Evolutionary conservation across 2,797 vertebrate species (phyloP), one percentile per base, ranked within the genome.

Genomic region (Psittacula derbiana): DNA sequence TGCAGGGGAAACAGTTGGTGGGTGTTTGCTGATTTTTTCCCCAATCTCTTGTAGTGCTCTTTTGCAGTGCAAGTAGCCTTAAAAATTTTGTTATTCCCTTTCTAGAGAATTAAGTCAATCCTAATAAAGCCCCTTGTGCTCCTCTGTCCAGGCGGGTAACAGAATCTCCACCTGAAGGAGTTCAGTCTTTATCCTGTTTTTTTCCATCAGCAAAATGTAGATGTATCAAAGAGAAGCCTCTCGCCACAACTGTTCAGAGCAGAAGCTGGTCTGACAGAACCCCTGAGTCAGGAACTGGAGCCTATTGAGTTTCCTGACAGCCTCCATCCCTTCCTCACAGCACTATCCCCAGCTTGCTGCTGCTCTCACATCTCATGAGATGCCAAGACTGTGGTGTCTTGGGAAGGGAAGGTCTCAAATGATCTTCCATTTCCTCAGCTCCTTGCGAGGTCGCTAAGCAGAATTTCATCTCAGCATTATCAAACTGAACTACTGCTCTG

Each of bases 381-480:
- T 72, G 46, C 57, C 66, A 53, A 18, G 50, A 31, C 44, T 11
- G 0, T 25, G 47, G 55, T 41, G 50, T 38, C 81, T 49, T 40
- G 47, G 71, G 69, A 89, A 82, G 53, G 46, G 71, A 76, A 33
- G 4, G 38, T 53, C 61, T 90, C 57, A 65, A 72, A 91, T 6
- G 41, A 90, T 88, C 72, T 87, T 73, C 74, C 10, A 1, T 92
- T 93, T 88, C 75, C 76, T 53, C 67, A 82, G 87, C 72, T 96
- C 65, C 87, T 94, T 90, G 65, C 0, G 2, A 92, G 71, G 89
- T 80, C 85, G 86, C 75, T 50, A 31, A 67, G 57, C 44, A 88
- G 79, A 83, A 88, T 95, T 91, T 83, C 64, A 85, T 88, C 88
- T 74, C 87, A 72, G 30, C 33, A 21, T 88, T 91, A 92, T 88